A percentile compares a stretch with the other conserved stretches of the same genome.
These are phyloP conservation scores for Sphaeramia orbicularis DNA, from an alignment of 2,797 vertebrate species.

Conservation along the genomic window DNA sequence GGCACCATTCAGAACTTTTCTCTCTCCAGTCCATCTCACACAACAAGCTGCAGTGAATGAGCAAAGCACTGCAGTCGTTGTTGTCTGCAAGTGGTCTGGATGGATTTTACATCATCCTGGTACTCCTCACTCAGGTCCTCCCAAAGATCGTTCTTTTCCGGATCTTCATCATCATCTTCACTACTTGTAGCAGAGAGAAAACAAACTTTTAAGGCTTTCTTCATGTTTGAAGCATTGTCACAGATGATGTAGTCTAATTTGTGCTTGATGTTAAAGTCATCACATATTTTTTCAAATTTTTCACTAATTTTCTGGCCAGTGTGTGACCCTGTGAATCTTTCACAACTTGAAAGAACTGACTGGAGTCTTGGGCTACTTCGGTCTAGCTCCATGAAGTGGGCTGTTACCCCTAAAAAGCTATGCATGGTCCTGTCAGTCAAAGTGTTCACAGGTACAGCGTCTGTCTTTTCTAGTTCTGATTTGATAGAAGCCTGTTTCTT, in stretches of 20 bases:
- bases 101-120: conserved; percentile 27
- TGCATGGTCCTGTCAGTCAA: conserved; percentile 33
- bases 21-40: conserved; percentile 28
- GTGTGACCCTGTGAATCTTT: conserved; percentile 43
- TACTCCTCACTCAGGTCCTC: conserved; percentile 22
- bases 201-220: conserved; percentile 31
- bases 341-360: conserved; percentile 27
- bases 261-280: conserved; percentile 29
- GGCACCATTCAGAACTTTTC: conserved; percentile 12
- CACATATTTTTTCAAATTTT: conserved; percentile 24
- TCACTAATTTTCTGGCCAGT: conserved; percentile 43
- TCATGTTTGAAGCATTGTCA: conserved; percentile 31
- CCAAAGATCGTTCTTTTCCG: conserved; percentile 30
- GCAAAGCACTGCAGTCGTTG: conserved; percentile 30
- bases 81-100: conserved; percentile 20
- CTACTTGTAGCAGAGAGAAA: conserved; percentile 9
- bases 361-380: conserved; percentile 26
- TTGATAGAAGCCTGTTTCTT: conserved; percentile 28
- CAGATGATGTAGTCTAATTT: conserved; percentile 35
- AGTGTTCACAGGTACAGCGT: conserved; percentile 46
- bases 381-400: conserved; percentile 36
- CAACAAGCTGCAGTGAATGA: conserved; percentile 28
- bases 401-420: conserved; percentile 38
- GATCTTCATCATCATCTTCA: conserved; percentile 20
- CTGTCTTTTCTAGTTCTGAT: conserved; percentile 24